These are phyloP conservation scores for Apoderus coryli DNA, from an alignment of 2,888 invertebrate species.

Conservation along the genomic window DNA sequence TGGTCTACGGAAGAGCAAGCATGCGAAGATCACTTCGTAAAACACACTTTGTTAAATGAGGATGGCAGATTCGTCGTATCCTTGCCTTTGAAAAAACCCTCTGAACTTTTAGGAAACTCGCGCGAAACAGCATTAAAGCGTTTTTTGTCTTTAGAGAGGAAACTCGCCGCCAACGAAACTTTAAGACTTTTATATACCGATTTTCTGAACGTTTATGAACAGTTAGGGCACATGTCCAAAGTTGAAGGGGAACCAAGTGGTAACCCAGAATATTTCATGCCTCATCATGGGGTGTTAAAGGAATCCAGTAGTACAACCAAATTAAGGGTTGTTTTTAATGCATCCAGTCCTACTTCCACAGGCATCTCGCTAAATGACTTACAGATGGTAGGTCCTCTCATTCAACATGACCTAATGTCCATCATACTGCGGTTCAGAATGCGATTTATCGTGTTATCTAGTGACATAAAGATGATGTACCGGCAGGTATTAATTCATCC, in stretches of 20 bases:
- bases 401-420: slow-evolving; percentile 12
- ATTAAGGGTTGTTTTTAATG: slow-evolving; percentile 13
- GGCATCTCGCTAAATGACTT: slow-evolving; percentile 15
- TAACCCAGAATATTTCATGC: slow-evolving; percentile 7
- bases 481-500: slow-evolving; percentile 9
- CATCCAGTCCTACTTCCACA: slow-evolving; percentile 7
- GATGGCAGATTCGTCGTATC: slow-evolving; percentile 10
- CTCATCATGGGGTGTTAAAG: slow-evolving; percentile 13
- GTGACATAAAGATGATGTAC: slow-evolving; percentile 13
- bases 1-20: slow-evolving; percentile 10
- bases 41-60: slow-evolving; percentile 1
- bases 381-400: slow-evolving; percentile 10
- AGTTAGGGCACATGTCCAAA: slow-evolving; percentile 12
- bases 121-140: slow-evolving; percentile 11
- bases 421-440: slow-evolving; percentile 11
- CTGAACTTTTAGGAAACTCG: slow-evolving; percentile 11
- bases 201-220: slow-evolving; percentile 10
- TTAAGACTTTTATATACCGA: slow-evolving; percentile 7
- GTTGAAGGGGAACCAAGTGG: background rate
- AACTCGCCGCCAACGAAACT: slow-evolving; percentile 1
- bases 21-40: slow-evolving; percentile 12
- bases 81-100: slow-evolving; percentile 10
- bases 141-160: slow-evolving; percentile 8
- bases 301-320: slow-evolving; percentile 12
- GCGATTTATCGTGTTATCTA: slow-evolving; percentile 7